Evolutionary conservation across 2,797 vertebrate genomes (phyloP).

Genomic region (Glossophaga mutica): DNA sequence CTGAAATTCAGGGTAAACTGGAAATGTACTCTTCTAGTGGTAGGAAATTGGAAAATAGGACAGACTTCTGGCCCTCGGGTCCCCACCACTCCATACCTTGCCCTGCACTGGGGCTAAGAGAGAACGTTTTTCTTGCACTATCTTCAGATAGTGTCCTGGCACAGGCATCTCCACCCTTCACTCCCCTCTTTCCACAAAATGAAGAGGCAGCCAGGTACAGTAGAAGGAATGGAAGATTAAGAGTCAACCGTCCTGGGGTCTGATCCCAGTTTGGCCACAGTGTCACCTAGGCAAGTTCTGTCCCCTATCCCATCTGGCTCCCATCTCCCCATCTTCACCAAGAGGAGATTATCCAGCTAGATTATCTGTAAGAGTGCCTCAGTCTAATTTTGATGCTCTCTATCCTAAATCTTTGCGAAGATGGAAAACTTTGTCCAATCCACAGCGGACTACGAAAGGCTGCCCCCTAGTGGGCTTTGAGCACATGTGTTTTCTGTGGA

Average conservation of each 20-base stretch:
- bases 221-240: background rate
- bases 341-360: background rate
- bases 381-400: background rate
- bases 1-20: background rate
- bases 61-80: background rate
- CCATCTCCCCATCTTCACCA: conserved; percentile 3
- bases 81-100: background rate
- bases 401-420: background rate
- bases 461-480: conserved; percentile 59
- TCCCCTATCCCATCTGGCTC: background rate
- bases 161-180: background rate
- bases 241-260: background rate
- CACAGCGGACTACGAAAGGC: background rate
- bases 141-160: background rate
- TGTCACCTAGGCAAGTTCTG: background rate
- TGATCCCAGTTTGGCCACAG: background rate
- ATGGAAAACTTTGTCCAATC: background rate
- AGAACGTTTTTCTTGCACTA: background rate
- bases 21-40: background rate
- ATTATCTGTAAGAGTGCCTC: background rate
- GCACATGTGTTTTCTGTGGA: background rate
- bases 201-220: background rate
- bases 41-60: background rate
- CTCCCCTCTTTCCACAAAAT: background rate
- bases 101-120: background rate